These are phyloP conservation scores for Meteorus cinctellus DNA, from an alignment of 2,888 invertebrate species.

Conservation along the genomic window DNA sequence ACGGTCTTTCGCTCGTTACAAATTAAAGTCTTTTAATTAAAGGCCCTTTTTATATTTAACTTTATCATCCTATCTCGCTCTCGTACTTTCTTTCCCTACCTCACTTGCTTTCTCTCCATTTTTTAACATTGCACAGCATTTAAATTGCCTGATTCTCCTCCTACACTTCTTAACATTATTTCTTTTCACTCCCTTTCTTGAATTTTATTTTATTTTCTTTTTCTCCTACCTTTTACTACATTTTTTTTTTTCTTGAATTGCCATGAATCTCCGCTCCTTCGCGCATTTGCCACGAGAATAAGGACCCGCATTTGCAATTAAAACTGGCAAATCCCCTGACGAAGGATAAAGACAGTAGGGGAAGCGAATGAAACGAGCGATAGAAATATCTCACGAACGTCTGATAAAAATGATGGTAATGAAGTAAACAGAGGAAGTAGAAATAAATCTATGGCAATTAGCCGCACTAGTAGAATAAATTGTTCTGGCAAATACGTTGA, in stretches of 20 bases:
- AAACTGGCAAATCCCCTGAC: conserved; percentile 27
- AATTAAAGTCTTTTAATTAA: conserved; percentile 70
- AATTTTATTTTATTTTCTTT: conserved; percentile 33
- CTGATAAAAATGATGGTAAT: conserved; percentile 35
- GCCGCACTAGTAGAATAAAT: not conserved
- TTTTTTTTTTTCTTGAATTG: conserved; percentile 29
- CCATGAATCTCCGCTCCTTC: conserved; percentile 27
- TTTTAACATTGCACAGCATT: conserved; percentile 55
- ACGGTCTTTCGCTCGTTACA: conserved; percentile 53
- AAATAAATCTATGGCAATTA: conserved; percentile 31
- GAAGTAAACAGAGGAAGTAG: conserved; percentile 31
- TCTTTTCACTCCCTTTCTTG: conserved; percentile 43
- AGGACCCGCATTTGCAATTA: conserved; percentile 30
- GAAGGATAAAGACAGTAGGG: not conserved
- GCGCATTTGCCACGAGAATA: conserved; percentile 24
- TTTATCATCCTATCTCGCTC: conserved; percentile 14
- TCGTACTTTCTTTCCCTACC: not conserved
- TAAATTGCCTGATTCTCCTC: conserved; percentile 67
- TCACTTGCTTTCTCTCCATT: not conserved
- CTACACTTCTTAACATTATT: conserved; percentile 9
- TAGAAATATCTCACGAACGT: conserved; percentile 20
- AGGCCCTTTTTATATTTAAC: conserved; percentile 55
- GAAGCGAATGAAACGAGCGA: conserved; percentile 10
- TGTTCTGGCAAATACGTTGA: not conserved
- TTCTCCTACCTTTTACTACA: conserved; percentile 17